These are phyloP conservation scores for Mastomys natalensis DNA, from an alignment of 2,113 vertebrate genomes.

Conservation along the genomic window DNA sequence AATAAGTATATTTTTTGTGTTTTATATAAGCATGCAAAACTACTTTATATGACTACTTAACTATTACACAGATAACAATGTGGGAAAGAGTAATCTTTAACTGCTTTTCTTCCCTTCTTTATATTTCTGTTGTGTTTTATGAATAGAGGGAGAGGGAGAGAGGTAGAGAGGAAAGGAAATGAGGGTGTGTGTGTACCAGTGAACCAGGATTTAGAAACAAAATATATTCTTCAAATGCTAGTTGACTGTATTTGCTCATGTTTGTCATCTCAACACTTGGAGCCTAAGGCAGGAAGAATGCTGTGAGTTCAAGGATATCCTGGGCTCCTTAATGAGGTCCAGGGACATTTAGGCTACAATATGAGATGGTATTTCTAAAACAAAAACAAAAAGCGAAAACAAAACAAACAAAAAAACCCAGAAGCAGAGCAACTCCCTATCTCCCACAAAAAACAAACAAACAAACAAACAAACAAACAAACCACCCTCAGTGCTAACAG, in stretches of 20 bases:
- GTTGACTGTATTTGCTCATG: background rate
- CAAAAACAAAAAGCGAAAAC: background rate
- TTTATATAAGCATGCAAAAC: conserved; percentile 10
- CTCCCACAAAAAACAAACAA: background rate
- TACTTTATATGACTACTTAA: background rate
- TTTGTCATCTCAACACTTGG: background rate
- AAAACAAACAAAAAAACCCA: background rate
- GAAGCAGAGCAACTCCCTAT: background rate
- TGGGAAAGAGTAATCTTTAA: background rate
- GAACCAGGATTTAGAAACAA: background rate
- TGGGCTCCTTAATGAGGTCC: background rate
- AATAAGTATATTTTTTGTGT: background rate
- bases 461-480: background rate
- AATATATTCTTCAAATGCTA: background rate
- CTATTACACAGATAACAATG: background rate
- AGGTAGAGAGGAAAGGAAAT: background rate
- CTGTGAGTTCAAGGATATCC: background rate
- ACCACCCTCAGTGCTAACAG: background rate
- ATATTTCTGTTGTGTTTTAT: background rate
- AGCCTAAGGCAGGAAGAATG: background rate
- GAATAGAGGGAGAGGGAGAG: background rate
- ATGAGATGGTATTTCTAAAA: background rate
- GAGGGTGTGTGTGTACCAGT: background rate
- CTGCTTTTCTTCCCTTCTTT: background rate
- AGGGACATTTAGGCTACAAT: background rate